Evolutionary conservation across 2,888 invertebrate species (phyloP), one percentile per base, ranked within the genome.

Genomic region (Eupelmus urozonus): DNA sequence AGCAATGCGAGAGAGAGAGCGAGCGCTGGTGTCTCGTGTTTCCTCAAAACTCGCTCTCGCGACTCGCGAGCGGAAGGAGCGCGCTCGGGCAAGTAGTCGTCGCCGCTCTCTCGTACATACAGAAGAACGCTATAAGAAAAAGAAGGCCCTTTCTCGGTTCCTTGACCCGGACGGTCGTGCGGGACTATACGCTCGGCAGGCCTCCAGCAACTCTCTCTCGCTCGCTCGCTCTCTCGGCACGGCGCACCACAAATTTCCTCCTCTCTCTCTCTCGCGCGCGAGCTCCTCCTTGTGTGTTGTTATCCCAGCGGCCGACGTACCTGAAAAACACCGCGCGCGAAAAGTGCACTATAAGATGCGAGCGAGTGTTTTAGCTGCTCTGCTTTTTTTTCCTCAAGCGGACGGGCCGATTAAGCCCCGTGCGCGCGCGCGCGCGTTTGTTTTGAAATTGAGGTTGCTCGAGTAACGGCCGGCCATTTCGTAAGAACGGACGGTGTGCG

Each of bases 391-490:
- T 11, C 29, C 20, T 40, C 18, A 1, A n/a, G n/a, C n/a, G n/a
- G n/a, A n/a, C n/a, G n/a, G n/a, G n/a, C n/a, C n/a, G n/a, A n/a
- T n/a, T n/a, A n/a, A n/a, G n/a, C n/a, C n/a, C n/a, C n/a, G n/a
- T n/a, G n/a, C n/a, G 16, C 9, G 20, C 13, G 18, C n/a, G 9
- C 57, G 23, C 53, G 7, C 65, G 71, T 79, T 79, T 79, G 79
- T 79, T 79, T 79, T 75, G 79, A 75, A 75, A 42, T 49, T 16
- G 79, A 72, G 75, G 79, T 79, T 79, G 79, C 79, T 75, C 79
- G 75, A 75, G 79, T 79, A 79, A 79, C 79, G 79, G 75, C n/a
- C 65, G 67, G 62, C 72, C 77, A 77, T 77, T 71, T 72, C 71
- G 65, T 60, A 73, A 73, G 65, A n/a, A 34, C 9, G 9, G 34